Base-by-base conservation (phyloP, 2,113 vertebrate genomes). In the Odontesthes bonariensis region DNA sequence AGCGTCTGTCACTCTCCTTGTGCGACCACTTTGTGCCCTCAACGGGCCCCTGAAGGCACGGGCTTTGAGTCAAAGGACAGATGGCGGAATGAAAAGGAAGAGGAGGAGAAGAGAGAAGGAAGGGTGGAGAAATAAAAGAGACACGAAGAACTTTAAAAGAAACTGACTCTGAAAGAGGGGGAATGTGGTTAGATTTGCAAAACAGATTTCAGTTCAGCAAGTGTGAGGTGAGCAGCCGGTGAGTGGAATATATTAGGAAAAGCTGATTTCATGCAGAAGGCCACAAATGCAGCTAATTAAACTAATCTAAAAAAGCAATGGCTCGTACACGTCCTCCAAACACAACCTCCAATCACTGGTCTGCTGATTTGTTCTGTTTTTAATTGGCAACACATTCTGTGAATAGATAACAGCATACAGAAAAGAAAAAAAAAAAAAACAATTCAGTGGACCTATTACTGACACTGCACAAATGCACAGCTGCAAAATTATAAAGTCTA, bases 1-100 rank as follows among this genome's bases (percentile, higher is more conserved):
- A 73, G 54, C 51, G 60, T 72, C 35, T 72, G 46, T 68, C 16
- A 66, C 31, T 65, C 9, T 65, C 20, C 73, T 4, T 59, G 10
- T 70, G 47, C 4, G 10, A 65, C 56, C 77, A 62, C 60, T 86
- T 77, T 80, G 80, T 75, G 49, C 47, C 40, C 61, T 53, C 62
- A 8, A n/a, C 1, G 2, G 52, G 57, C 46, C 69, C 53, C 61
- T 49, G 6, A 69, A 76, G 78, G 17, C n/a, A 16, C 22, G 9
- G 60, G 66, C 73, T 75, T 77, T 73, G 53, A 70, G 52, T 51
- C 31, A 51, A 23, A 66, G n/a, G 6, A 79, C 66, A 77, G 66
- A 83, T 69, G 55, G 69, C 57, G 56, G 23, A 55, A 63, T 61
- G n/a, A 77, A 64, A 75, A 68, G 8, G 52, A 20, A 80, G 20